Evolutionary conservation across 2,113 vertebrate species (phyloP), one percentile per base, ranked within the genome.

Genomic region (Craseonycteris thonglongyai): DNA sequence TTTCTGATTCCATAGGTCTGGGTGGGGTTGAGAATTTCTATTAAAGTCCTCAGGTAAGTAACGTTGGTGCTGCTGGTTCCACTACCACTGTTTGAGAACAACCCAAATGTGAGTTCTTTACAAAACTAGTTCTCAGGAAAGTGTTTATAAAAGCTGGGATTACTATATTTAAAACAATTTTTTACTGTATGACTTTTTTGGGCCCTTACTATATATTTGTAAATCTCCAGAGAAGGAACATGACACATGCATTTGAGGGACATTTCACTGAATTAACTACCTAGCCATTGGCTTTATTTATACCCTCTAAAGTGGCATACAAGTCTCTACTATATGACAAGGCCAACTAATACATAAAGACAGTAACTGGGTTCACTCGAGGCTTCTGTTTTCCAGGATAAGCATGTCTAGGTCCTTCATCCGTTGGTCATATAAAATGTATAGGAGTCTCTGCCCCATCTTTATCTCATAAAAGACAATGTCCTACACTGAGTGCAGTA

Each of bases 401-500:
- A 95, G 30, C 35, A 75, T 42, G 12, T 81, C 28, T 66, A 45
- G 30, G 54, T 90, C 56, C 40, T 91, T 94, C 49, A 93, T 82
- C 16, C 82, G 24, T 61, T 88, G 54, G 33, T 45, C 42, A 86
- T 47, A 68, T 80, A 72, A 92, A 61, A 59, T 68, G 14, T 22
- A 88, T 47, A 85, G 40, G 40, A 80, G 74, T 87, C 35, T 84
- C 28, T 87, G 33, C 0, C 74, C 33, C n/a, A 87, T n/a, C 69
- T 82, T 92, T 68, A 56, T n/a, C 54, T 93, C 15, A 71, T 89
- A 84, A 96, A 95, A 88, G 30, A 81, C 21, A 85, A 19, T 65
- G 28, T 93, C 45, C 28, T 95, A 45, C 19, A 26, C 2, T 80
- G 30, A 92, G 7, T 84, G 26, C 26, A 68, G 26, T 49, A 63